phyloP scores from a whole-genome alignment of 53 echinoderm and acorn worm genomes.

The Stichopus horrens region DNA sequence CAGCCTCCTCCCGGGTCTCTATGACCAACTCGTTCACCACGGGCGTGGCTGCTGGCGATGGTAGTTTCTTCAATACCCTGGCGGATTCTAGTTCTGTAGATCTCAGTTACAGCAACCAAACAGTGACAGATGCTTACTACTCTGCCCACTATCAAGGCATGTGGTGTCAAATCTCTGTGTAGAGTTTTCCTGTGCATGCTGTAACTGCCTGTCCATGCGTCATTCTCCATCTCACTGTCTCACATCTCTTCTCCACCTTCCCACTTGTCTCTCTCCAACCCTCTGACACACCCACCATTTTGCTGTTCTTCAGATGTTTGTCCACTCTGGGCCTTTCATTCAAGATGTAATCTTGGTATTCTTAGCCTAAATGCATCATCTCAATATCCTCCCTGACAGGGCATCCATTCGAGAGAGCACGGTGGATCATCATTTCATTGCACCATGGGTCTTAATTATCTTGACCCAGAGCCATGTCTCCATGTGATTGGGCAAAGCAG shows the following conservation, averaged over 20 bases:
- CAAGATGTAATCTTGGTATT: no score
- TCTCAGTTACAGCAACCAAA: constrained; percentile 21
- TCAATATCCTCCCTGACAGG: no score
- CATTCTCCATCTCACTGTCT: background rate
- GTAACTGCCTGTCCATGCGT: background rate
- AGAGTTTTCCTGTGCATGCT: constrained; percentile 18
- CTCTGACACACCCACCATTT: no score
- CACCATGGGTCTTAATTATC: no score
- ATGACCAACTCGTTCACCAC: constrained; percentile 19
- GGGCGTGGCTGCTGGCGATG: constrained; percentile 5
- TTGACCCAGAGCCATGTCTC: no score
- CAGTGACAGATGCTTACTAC: constrained; percentile 6
- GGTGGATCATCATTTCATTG: no score
- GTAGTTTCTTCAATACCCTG: constrained; percentile 34
- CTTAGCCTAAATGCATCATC: no score
- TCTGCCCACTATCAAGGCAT: constrained; percentile 24
- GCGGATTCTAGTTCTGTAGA: constrained; percentile 15
- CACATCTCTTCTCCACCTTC: no score
- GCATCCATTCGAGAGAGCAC: no score
- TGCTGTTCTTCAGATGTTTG: no score
- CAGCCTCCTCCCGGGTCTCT: constrained; percentile 27
- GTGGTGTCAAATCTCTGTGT: background rate
- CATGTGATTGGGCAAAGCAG: no score
- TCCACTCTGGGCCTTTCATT: no score
- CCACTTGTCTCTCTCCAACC: background rate